Evolutionary conservation across 1,140 invertebrate species (phyloP).

Genomic region (Leptestheria dahalacensis): DNA sequence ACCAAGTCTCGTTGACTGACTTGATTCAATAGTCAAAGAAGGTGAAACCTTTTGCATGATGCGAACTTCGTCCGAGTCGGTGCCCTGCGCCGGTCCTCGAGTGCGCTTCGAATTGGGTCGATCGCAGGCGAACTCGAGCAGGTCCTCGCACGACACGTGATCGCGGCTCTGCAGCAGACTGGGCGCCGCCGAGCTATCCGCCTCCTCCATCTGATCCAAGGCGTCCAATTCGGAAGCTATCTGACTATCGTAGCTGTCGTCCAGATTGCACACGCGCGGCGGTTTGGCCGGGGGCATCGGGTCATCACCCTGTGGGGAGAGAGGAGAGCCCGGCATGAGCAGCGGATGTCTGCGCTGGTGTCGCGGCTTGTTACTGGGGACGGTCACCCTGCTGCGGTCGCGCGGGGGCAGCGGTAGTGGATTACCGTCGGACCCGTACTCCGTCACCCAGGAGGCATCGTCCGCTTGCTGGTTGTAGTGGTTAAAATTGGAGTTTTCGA

Average conservation of each 20-base stretch:
- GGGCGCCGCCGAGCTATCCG: conserved; percentile 14
- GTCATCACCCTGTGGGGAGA: conserved; percentile 10
- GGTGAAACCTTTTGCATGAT: conserved; percentile 78
- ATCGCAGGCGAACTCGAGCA: conserved; percentile 75
- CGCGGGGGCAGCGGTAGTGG: conserved; percentile 67
- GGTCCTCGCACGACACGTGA: conserved; percentile 81
- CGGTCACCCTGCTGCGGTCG: conserved; percentile 51
- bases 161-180: conserved; percentile 33
- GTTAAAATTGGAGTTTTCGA: conserved; percentile 17
- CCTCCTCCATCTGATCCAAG: conserved; percentile 35
- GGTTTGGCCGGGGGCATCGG: conserved; percentile 17
- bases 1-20: too few relatives aligned
- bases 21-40: conserved; percentile 1
- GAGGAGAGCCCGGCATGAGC: conserved; percentile 43
- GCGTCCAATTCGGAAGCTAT: conserved; percentile 48
- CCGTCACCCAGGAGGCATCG: background rate
- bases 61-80: conserved; percentile 74
- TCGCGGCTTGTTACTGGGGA: conserved; percentile 44
- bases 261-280: conserved; percentile 28
- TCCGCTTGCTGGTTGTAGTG: conserved; percentile 6
- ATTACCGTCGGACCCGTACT: conserved; percentile 35
- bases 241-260: conserved; percentile 42
- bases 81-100: conserved; percentile 55
- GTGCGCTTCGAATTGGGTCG: conserved; percentile 47
- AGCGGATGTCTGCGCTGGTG: conserved; percentile 76